Evolutionary conservation across 2,888 invertebrate genomes (phyloP).

Genomic region (Oscheius sp.): DNA sequence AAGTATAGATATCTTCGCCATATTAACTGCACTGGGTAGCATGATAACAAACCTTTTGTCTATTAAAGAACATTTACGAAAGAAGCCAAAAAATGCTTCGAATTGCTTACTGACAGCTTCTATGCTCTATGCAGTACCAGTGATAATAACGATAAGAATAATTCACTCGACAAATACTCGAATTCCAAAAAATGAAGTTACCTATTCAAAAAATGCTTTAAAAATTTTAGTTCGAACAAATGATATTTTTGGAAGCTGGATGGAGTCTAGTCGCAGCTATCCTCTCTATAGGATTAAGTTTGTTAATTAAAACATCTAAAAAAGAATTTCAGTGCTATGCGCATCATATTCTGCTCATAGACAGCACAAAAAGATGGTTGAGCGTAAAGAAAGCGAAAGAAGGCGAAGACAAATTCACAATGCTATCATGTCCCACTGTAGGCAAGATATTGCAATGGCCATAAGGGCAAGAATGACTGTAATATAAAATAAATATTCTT

Average conservation of each 20-base stretch:
- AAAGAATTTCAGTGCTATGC: slow-evolving; percentile 36
- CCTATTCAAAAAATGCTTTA: not conserved
- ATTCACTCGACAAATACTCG: slow-evolving; percentile 39
- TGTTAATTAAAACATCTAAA: slow-evolving; percentile 27
- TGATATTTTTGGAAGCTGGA: slow-evolving; percentile 44
- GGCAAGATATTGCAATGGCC: slow-evolving; percentile 53
- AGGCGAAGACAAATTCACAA: slow-evolving; percentile 65
- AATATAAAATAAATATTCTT: slow-evolving; percentile 28
- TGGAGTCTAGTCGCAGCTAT: slow-evolving; percentile 45
- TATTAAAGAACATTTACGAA: not conserved
- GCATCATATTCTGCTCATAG: slow-evolving; percentile 36
- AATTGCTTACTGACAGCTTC: slow-evolving; percentile 31
- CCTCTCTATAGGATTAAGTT: slow-evolving; percentile 35
- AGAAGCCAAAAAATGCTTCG: slow-evolving; percentile 5
- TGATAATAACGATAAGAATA: slow-evolving; percentile 33
- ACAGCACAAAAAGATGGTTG: slow-evolving; percentile 31
- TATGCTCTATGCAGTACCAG: slow-evolving; percentile 19
- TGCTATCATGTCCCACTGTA: slow-evolving; percentile 49
- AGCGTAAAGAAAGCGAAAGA: slow-evolving; percentile 76
- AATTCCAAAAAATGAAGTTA: slow-evolving; percentile 35
- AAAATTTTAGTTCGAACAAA: slow-evolving; percentile 20
- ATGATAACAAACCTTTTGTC: not conserved
- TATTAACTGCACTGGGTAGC: slow-evolving; percentile 24
- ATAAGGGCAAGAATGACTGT: slow-evolving; percentile 55
- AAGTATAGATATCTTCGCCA: slow-evolving; percentile 26